Evolutionary conservation across 2,113 vertebrate genomes (phyloP).

Genomic region (Solea solea): DNA sequence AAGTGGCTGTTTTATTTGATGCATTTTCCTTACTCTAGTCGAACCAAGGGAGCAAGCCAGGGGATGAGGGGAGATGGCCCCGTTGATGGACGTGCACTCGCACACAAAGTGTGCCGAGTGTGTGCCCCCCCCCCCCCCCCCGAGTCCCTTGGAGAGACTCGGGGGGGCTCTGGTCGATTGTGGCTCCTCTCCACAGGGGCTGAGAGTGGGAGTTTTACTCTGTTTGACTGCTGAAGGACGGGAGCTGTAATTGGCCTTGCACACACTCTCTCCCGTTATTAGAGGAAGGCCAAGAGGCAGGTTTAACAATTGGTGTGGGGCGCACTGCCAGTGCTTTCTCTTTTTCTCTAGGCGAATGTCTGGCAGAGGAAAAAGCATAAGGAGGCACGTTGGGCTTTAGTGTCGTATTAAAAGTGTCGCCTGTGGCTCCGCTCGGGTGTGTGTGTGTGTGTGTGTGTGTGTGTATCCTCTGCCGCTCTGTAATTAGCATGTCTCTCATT

Average conservation of each 20-base stretch:
- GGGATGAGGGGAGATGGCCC: slow-evolving; percentile 55
- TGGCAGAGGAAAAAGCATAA: slow-evolving; percentile 52
- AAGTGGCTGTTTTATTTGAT: slow-evolving; percentile 84
- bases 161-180: slow-evolving; percentile 59
- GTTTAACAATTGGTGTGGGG: slow-evolving; percentile 67
- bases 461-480: slow-evolving; percentile 27
- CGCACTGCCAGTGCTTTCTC: slow-evolving; percentile 44
- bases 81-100: slow-evolving; percentile 61
- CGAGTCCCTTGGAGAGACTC: slow-evolving; percentile 52
- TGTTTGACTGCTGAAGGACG: slow-evolving; percentile 66
- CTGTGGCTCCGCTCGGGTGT: slow-evolving; percentile 40
- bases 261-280: slow-evolving; percentile 66
- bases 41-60: slow-evolving; percentile 53
- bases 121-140: too few species aligned
- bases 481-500: slow-evolving; percentile 71
- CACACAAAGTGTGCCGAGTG: slow-evolving; percentile 30
- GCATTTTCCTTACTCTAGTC: slow-evolving; percentile 73
- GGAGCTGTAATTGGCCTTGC: slow-evolving; percentile 71
- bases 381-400: slow-evolving; percentile 61
- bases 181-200: slow-evolving; percentile 59
- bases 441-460: background rate
- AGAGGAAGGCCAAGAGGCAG: slow-evolving; percentile 68
- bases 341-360: slow-evolving; percentile 48
- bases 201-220: slow-evolving; percentile 65
- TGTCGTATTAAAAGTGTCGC: slow-evolving; percentile 59